Evolutionary conservation across 2,797 vertebrate genomes (phyloP), one percentile per base, ranked within the genome.

Genomic region (Acipenser ruthenus): DNA sequence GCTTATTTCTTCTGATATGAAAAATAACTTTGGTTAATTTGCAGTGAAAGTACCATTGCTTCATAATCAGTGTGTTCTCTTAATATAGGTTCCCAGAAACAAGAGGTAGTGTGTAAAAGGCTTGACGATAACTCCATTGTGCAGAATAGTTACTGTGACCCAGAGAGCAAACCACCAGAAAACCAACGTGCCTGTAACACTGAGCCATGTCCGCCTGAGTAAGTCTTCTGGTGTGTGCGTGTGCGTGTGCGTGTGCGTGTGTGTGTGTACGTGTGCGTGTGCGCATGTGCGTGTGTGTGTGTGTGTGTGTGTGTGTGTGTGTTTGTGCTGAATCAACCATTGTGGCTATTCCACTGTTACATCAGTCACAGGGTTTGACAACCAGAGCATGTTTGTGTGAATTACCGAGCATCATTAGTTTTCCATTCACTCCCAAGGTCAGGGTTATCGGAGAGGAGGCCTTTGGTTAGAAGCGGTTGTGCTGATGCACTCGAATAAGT

Each of bases 141-240:
- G 59, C 96, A 99, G 85, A 97, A 95, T 87, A 97, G 79, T 84
- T 98, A 98, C 85, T 99, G 97, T 75, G 95, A 98, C 75, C 88
- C 86, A 56, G 97, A 98, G 76, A 86, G 91, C 82, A 99, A 95
- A 76, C 92, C 90, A 61, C 94, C 95, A 23, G 96, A 98, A 86
- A 98, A 92, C 83, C 95, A 95, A 82, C 90, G 95, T 75, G 79
- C 87, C 82, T 99, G 97, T 86, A 98, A 95, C 81, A 89, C 88
- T 12, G 97, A 99, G 86, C 92, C 94, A 12, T 99, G 97, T 72
- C 94, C 95, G 63, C 92, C 97, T 12, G 97, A 99, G 96, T 99
- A 91, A 83, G 96, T 95, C 50, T 15, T 10, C 48, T n/a, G 37
- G 3, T 37, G 37, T 37, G 37, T 4, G 52, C 6, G 13, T 68